Evolutionary conservation across 2,797 vertebrate genomes (phyloP).

Genomic region (Phyllotis vaccarum): DNA sequence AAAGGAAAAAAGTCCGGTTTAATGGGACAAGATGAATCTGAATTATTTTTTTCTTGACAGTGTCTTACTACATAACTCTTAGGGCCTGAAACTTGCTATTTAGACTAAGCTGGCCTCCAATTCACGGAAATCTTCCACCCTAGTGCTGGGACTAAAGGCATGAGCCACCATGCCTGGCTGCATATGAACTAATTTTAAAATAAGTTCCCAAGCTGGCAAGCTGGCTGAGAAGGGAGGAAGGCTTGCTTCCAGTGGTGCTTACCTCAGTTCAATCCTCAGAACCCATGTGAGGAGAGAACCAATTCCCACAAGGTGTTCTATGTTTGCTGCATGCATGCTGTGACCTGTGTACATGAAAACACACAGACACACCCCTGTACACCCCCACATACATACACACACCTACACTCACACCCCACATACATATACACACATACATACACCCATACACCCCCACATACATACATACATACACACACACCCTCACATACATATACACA

Average conservation of each 20-base stretch:
- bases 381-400: no score
- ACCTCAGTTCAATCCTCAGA: background rate
- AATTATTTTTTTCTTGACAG: background rate
- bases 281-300: background rate
- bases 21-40: background rate
- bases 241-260: background rate
- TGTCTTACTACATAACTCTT: background rate
- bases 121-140: background rate
- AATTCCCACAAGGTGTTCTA: background rate
- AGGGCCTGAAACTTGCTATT: background rate
- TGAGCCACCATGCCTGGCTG: background rate
- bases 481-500: no score
- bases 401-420: no score
- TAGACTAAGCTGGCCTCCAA: background rate
- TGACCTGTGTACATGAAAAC: background rate
- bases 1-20: slow-evolving; percentile 56
- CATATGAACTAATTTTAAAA: background rate
- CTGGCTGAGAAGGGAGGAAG: background rate
- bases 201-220: background rate
- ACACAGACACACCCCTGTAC: no score
- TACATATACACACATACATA: no score
- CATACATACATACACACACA: no score
- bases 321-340: background rate
- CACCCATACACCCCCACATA: no score
- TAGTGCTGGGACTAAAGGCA: background rate